phyloP scores from a whole-genome alignment of 2,797 vertebrate genomes.

The Champsocephalus esox region DNA sequence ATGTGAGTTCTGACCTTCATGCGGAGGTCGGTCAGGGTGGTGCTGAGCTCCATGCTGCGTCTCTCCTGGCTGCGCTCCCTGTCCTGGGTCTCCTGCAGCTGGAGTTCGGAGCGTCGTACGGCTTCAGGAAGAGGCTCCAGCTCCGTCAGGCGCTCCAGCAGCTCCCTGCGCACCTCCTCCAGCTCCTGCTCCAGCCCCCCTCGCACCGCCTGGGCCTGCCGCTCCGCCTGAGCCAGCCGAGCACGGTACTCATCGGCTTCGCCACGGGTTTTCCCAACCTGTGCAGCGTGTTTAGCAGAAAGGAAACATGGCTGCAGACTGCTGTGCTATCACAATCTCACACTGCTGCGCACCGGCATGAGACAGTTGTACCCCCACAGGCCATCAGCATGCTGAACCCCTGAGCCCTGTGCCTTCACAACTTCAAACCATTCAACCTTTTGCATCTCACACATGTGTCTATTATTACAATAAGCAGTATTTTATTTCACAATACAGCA shows the following conservation, averaged over 20 bases:
- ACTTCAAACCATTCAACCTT: no score
- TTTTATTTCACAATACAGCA: no score
- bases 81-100: slow-evolving; percentile 89
- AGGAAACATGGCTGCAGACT: neutral
- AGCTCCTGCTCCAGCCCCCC: slow-evolving; percentile 87
- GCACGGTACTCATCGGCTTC: slow-evolving; percentile 88
- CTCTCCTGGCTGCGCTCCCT: slow-evolving; percentile 87
- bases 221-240: slow-evolving; percentile 85
- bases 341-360: neutral
- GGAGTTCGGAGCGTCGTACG: slow-evolving; percentile 84
- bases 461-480: no score
- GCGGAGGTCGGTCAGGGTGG: slow-evolving; percentile 87
- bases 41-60: slow-evolving; percentile 86
- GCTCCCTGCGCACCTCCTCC: slow-evolving; percentile 86
- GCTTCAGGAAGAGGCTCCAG: slow-evolving; percentile 92
- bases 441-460: no score
- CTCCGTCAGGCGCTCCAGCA: slow-evolving; percentile 86
- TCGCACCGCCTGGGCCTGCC: slow-evolving; percentile 82
- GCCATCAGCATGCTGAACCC: no score
- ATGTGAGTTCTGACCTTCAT: slow-evolving; percentile 83
- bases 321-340: neutral
- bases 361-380: no score
- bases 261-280: slow-evolving; percentile 88
- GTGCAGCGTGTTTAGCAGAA: neutral
- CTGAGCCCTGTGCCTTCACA: no score